phyloP scores from a whole-genome alignment of 92 coral and sea anemone genomes.

The Virgularia gustaviana region DNA sequence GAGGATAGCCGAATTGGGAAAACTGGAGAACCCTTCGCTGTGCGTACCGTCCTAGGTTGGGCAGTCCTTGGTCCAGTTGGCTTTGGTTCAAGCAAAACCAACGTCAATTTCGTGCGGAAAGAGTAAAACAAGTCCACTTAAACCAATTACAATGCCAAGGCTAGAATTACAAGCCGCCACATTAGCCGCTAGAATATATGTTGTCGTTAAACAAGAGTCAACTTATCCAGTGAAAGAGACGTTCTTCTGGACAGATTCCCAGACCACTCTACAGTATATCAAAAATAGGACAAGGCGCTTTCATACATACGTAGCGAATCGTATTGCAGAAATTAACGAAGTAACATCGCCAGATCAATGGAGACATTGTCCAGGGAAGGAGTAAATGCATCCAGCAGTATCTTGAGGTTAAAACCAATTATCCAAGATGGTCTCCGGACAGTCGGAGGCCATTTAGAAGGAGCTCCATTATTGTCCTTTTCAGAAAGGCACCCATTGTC shows the following conservation, averaged over 20 bases:
- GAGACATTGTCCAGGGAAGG: constrained; percentile 19
- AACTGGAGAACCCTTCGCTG: too few relatives aligned
- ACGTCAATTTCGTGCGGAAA: constrained; percentile 42
- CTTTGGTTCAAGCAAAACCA: too few relatives aligned
- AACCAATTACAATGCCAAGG: constrained; percentile 49
- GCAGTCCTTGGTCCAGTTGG: constrained; percentile 65
- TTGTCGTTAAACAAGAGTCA: constrained; percentile 47
- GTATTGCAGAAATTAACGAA: constrained; percentile 13
- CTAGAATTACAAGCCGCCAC: constrained; percentile 51
- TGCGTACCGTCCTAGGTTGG: constrained; percentile 17
- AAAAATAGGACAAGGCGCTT: constrained; percentile 33
- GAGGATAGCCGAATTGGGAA: constrained; percentile 2
- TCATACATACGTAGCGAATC: constrained; percentile 34
- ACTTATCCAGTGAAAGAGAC: constrained; percentile 18
- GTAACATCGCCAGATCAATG: constrained; percentile 10
- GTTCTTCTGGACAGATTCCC: constrained; percentile 44
- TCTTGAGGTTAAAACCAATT: constrained; percentile 11
- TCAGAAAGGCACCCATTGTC: constrained; percentile 9
- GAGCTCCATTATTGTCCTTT: too few relatives aligned
- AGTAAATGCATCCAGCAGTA: neutral
- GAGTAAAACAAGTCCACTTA: constrained; percentile 42
- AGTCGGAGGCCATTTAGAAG: constrained; percentile 27
- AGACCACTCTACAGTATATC: constrained; percentile 40
- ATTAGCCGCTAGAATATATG: constrained; percentile 59
- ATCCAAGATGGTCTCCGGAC: neutral